Evolutionary conservation across 2,797 vertebrate species (phyloP), one percentile per base, ranked within the genome.

Genomic region (Ataeniobius toweri): DNA sequence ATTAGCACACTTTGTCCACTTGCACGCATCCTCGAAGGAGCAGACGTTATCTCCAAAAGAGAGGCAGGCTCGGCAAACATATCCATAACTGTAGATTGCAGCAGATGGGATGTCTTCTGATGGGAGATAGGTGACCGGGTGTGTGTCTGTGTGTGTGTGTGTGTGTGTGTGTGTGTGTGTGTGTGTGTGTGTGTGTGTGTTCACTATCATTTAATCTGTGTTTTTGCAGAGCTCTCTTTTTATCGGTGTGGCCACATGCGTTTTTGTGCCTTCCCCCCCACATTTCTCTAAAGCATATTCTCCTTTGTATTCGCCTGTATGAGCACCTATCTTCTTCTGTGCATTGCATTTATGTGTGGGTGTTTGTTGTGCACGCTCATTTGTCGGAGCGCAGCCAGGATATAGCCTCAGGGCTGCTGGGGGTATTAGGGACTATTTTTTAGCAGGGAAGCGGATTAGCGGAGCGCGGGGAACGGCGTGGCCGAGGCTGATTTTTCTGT

Each of bases 391-490:
- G 70, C 82, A 89, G 91, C 78, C 83, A 88, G 88, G 85, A 90
- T 89, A 89, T 92, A 89, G 90, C 91, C 89, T 93, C 79, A 2
- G 93, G 93, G 92, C 87, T 89, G 89, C 88, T 86, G 88, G 88
- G 91, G 90, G 94, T 95, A 95, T 95, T 94, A 93, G 91, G 91
- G 93, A 94, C 92, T 93, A 93, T 94, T 95, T 93, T 94, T 94
- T 93, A 91, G 94, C 89, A 89, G 89, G 83, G 93, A 94, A 94
- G 91, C 94, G 89, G 94, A 96, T 96, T 95, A 95, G 88, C 86
- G 86, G 90, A 88, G 90, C 89, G 75, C 82, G 20, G 91, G 93
- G 90, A 94, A 86, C 87, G 85, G 89, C 89, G 91, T 94, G 92
- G 94, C 94, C 89, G 89, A 92, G 93, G 91, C 94, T 91, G 94